Evolutionary conservation across 2,113 vertebrate genomes (phyloP).

Genomic region (Sorex fumeus): DNA sequence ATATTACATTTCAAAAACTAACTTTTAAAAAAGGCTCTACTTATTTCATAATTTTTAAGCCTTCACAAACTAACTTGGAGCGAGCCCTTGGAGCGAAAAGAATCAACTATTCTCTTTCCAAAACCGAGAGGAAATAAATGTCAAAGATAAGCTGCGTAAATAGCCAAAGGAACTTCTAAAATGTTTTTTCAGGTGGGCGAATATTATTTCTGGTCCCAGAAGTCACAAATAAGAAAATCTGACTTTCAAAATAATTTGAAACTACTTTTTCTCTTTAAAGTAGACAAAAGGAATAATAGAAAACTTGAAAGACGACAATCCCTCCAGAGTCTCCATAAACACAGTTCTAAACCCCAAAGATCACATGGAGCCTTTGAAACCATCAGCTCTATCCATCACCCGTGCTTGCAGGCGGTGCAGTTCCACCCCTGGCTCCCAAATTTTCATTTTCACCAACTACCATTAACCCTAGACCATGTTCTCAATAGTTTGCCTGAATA

Average conservation of each 20-base stretch:
- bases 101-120: constrained; percentile 57
- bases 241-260: constrained; percentile 53
- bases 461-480: no score
- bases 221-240: constrained; percentile 64
- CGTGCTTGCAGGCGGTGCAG: rapidly evolving
- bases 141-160: constrained; percentile 35
- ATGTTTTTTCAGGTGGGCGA: constrained; percentile 78
- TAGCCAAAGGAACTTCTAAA: constrained; percentile 14
- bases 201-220: constrained; percentile 47
- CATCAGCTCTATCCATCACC: rapidly evolving
- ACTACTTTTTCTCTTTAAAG: constrained; percentile 9
- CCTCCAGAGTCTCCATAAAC: neutral
- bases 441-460: neutral
- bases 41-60: constrained; percentile 10
- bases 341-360: neutral
- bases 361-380: neutral
- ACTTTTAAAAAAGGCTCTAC: neutral
- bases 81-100: constrained; percentile 22
- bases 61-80: constrained; percentile 42
- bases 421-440: neutral
- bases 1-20: neutral
- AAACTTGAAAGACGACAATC: neutral
- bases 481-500: neutral
- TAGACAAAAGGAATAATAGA: neutral
- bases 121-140: constrained; percentile 62